These are phyloP conservation scores for Eurystomus gularis DNA, from an alignment of 2,113 vertebrate genomes.

Conservation along the genomic window DNA sequence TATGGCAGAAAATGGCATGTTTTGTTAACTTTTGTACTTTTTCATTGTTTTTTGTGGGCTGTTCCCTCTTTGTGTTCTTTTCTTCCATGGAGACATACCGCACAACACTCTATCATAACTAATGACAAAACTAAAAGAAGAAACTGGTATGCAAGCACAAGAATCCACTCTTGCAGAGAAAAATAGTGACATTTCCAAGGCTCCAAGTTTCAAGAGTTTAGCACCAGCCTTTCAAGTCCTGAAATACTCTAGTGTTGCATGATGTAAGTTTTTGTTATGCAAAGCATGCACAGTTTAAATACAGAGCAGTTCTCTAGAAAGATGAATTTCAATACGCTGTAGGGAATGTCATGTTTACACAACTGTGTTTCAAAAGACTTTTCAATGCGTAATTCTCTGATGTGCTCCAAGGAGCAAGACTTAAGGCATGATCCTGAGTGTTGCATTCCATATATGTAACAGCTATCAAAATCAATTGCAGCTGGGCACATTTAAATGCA, in stretches of 20 bases:
- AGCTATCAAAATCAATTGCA: background rate
- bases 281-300: background rate
- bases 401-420: background rate
- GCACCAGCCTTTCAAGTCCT: background rate
- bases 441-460: background rate
- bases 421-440: background rate
- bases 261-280: background rate
- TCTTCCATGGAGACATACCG: background rate
- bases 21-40: background rate
- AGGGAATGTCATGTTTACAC: background rate
- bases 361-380: background rate
- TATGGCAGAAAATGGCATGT: background rate
- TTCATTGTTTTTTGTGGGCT: background rate
- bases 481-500: background rate
- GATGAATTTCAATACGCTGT: background rate
- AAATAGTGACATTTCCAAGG: background rate
- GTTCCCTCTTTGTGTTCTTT: background rate
- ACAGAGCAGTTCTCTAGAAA: background rate
- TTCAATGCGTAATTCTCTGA: background rate
- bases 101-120: background rate
- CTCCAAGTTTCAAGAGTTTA: background rate
- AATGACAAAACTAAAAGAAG: background rate
- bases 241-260: background rate
- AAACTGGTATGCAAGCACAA: background rate
- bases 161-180: background rate